Percentiles rank a stretch among this genome's conserved stretches.
phyloP scores from a whole-genome alignment of 1,140 invertebrate genomes.

The Helicoverpa armigera region DNA sequence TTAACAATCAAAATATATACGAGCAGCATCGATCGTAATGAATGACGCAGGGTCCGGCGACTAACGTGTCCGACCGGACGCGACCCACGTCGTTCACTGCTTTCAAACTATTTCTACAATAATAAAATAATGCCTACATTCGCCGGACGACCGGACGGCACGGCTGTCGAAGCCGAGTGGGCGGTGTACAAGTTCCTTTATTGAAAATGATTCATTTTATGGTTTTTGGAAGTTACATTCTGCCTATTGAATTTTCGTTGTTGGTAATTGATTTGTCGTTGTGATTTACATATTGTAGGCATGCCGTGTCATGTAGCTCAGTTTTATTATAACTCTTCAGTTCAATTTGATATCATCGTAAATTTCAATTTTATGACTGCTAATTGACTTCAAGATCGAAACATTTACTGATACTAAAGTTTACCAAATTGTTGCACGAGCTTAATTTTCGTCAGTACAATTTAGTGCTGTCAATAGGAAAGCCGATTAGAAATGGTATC shows the following conservation, averaged over 20 bases:
- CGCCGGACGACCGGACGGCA: conserved; percentile 46
- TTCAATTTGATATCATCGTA: conserved; percentile 44
- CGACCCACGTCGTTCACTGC: conserved; percentile 70
- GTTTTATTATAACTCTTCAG: conserved; percentile 46
- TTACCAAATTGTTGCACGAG: neutral
- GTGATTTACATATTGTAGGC: conserved; percentile 51
- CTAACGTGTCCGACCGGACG: conserved; percentile 66
- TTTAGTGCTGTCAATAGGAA: no score
- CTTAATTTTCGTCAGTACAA: neutral
- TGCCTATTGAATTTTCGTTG: conserved; percentile 47
- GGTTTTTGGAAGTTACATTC: conserved; percentile 51
- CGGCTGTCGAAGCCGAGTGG: conserved; percentile 55
- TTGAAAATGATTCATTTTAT: conserved; percentile 62
- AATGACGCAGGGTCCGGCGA: conserved; percentile 61
- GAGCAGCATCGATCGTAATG: conserved; percentile 60
- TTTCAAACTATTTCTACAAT: conserved; percentile 59
- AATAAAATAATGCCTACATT: conserved; percentile 61
- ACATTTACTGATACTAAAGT: conserved; percentile 22
- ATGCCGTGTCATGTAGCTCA: conserved; percentile 41
- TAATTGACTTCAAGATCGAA: conserved; percentile 40
- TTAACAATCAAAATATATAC: conserved; percentile 62
- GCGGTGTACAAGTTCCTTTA: conserved; percentile 64
- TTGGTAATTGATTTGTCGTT: conserved; percentile 57
- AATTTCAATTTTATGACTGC: conserved; percentile 39
- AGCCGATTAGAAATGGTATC: no score